A percentile compares a stretch with the other conserved stretches of the same genome.
phyloP scores from a whole-genome alignment of 2,797 vertebrate genomes.

The Gallinago stenura region DNA sequence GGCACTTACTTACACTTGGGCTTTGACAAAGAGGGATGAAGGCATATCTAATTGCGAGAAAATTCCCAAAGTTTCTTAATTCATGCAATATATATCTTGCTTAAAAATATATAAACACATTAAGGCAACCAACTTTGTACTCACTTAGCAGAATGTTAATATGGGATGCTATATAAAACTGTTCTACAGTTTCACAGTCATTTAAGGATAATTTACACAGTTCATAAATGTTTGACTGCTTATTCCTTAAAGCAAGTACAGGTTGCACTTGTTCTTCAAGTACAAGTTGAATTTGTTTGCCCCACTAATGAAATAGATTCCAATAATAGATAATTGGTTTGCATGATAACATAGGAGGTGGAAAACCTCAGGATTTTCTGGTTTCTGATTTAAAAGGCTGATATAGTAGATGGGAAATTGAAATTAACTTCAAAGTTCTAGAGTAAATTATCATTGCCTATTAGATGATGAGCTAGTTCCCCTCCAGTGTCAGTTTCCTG shows the following conservation, averaged over 20 bases:
- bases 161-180: neutral
- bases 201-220: neutral
- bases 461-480: neutral
- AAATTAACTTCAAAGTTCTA: slow-evolving; percentile 22
- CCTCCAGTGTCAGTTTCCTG: neutral
- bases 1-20: neutral
- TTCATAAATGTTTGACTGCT: neutral
- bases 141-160: neutral
- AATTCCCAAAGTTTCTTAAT: neutral
- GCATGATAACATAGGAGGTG: neutral
- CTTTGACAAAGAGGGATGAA: neutral
- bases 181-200: neutral
- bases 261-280: slow-evolving; percentile 25
- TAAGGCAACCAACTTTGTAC: neutral
- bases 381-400: neutral
- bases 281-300: neutral
- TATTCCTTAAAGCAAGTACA: slow-evolving; percentile 2
- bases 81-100: neutral
- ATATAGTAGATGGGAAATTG: neutral
- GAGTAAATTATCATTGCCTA: neutral
- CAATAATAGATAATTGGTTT: slow-evolving; percentile 1
- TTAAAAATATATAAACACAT: slow-evolving; percentile 24
- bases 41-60: neutral
- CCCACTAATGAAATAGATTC: neutral
- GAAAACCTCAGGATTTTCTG: slow-evolving; percentile 31